Conservation (phyloP, 2,888 invertebrate genomes). For the Cheiracanthium punctorium region DNA sequence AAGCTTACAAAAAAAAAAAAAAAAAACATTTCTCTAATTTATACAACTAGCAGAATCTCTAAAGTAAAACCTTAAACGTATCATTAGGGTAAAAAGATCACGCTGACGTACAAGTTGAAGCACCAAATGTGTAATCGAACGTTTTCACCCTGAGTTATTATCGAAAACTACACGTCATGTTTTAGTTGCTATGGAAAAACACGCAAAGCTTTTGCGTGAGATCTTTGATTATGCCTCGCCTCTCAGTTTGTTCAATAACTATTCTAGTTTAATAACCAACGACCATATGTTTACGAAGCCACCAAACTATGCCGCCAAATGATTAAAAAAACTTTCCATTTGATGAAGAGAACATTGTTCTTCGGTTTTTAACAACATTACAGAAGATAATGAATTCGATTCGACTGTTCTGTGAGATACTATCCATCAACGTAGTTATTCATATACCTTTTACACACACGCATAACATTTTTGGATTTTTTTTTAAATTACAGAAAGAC, state of each 20-base stretch:
- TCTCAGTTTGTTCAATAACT: slow-evolving; percentile 39
- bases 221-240: slow-evolving; percentile 37
- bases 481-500: not conserved
- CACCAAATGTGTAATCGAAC: slow-evolving; percentile 27
- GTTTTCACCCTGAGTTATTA: slow-evolving; percentile 11
- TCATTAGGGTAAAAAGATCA: slow-evolving; percentile 1
- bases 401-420: not conserved
- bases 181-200: slow-evolving; percentile 35
- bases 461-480: not conserved
- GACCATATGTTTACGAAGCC: slow-evolving; percentile 17
- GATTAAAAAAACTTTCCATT: slow-evolving; percentile 9
- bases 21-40: not conserved
- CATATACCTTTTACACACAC: not conserved
- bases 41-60: not conserved
- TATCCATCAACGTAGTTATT: not conserved
- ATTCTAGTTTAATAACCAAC: slow-evolving; percentile 38
- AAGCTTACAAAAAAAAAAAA: not conserved
- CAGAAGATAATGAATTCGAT: slow-evolving; percentile 10
- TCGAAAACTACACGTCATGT: slow-evolving; percentile 17
- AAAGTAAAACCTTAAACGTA: not conserved
- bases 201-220: slow-evolving; percentile 54
- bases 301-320: not conserved
- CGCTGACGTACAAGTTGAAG: slow-evolving; percentile 3
- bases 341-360: slow-evolving; percentile 17
- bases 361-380: slow-evolving; percentile 6